Evolutionary conservation across 2,888 invertebrate species (phyloP).

Genomic region (Microchrysa polita): DNA sequence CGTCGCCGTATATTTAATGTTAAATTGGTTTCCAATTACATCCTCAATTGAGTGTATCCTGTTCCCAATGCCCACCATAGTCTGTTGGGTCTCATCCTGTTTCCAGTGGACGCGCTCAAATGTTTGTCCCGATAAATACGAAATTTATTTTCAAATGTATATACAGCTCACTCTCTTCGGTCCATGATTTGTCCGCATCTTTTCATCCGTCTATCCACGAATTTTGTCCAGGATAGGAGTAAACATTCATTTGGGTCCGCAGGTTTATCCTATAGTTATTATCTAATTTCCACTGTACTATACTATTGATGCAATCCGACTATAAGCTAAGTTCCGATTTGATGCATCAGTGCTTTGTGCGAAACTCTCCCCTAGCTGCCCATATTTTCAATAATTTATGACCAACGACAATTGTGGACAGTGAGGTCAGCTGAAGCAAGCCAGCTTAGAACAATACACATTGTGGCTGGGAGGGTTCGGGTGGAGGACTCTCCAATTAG

Average conservation of each 20-base stretch:
- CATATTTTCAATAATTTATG: conserved; percentile 41
- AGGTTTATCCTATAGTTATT: conserved; percentile 30
- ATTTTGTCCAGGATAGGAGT: not conserved
- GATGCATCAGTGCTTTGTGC: conserved; percentile 37
- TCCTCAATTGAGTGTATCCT: conserved; percentile 42
- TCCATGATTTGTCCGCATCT: not conserved
- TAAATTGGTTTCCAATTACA: conserved; percentile 44
- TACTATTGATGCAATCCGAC: conserved; percentile 9
- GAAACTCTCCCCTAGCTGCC: conserved; percentile 15
- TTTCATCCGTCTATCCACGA: conserved; percentile 11
- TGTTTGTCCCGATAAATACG: conserved; percentile 24
- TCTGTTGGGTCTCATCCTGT: conserved; percentile 34
- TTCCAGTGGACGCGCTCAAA: conserved; percentile 5
- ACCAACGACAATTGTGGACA: conserved; percentile 28
- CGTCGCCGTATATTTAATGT: conserved; percentile 24
- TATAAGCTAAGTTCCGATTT: conserved; percentile 24
- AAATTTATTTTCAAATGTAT: conserved; percentile 10
- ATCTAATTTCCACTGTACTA: conserved; percentile 37
- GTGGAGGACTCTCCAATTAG: conserved; percentile 34
- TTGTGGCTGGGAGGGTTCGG: not conserved
- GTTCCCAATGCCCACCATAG: conserved; percentile 17
- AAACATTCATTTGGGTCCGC: conserved; percentile 11
- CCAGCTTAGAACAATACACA: not conserved
- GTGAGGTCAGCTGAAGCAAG: conserved; percentile 2
- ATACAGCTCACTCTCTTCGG: not conserved